Percentiles rank a stretch among this genome's conserved stretches.
Evolutionary conservation across 2,797 vertebrate genomes (phyloP).

Genomic region (Xyrichtys novacula): DNA sequence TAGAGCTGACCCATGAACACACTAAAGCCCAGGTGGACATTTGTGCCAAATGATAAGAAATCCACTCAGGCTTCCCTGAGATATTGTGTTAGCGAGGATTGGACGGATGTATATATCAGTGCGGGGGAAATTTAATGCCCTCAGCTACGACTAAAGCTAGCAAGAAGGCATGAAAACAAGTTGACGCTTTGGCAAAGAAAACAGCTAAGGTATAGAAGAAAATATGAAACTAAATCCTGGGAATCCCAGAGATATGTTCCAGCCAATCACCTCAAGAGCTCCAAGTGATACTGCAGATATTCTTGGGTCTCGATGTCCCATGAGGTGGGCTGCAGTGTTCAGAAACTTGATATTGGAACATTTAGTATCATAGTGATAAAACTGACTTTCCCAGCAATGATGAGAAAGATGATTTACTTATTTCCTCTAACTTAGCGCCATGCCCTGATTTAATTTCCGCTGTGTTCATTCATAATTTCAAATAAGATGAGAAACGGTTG

Average conservation of each 20-base stretch:
- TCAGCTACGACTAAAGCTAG: too few relatives aligned
- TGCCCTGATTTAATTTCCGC: constrained; percentile 44
- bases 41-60: neutral
- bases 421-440: constrained; percentile 21
- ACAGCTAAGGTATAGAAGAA: neutral
- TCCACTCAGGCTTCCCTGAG: neutral
- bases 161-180: too few relatives aligned
- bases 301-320: constrained; percentile 26
- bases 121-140: too few relatives aligned
- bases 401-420: constrained; percentile 42
- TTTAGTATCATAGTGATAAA: constrained; percentile 21
- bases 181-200: too few relatives aligned
- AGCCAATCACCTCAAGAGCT: constrained; percentile 9
- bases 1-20: too few relatives aligned
- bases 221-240: constrained; percentile 16
- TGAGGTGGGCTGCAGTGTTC: constrained; percentile 5
- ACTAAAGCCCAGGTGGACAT: neutral
- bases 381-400: constrained; percentile 45
- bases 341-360: constrained; percentile 47
- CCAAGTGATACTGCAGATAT: constrained; percentile 18
- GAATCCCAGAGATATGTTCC: constrained; percentile 3
- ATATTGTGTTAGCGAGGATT: neutral
- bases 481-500: constrained; percentile 30
- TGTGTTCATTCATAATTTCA: constrained; percentile 17
- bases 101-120: neutral